Evolutionary conservation across 2,113 vertebrate species (phyloP).

Genomic region (Columba livia): DNA sequence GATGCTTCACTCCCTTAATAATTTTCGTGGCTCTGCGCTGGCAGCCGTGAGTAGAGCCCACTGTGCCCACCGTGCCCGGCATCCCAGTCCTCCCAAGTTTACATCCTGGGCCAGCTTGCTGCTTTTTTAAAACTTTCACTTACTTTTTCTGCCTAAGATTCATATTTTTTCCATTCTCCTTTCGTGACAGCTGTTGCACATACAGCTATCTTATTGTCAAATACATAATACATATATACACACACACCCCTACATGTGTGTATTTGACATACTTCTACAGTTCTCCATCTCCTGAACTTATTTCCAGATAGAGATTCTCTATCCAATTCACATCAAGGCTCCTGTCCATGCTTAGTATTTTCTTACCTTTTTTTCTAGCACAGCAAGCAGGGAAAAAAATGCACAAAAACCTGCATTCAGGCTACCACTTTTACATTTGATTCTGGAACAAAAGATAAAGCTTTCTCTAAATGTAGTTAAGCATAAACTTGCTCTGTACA

Average conservation of each 20-base stretch:
- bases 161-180: neutral
- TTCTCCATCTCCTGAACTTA: neutral
- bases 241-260: rapidly evolving
- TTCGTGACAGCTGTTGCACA: neutral
- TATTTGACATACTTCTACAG: neutral
- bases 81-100: neutral
- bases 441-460: neutral
- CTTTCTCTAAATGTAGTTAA: neutral
- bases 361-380: neutral
- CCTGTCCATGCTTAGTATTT: neutral
- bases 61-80: neutral
- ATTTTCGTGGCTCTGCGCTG: no score
- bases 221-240: neutral
- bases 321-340: neutral
- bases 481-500: neutral
- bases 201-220: neutral
- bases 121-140: neutral
- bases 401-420: neutral
- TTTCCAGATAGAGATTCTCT: neutral
- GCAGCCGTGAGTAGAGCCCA: rapidly evolving
- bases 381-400: neutral
- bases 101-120: neutral
- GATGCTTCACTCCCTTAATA: no score
- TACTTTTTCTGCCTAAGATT: neutral
- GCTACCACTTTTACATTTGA: neutral